phyloP scores from a whole-genome alignment of 2,113 vertebrate species.

The pig (Sus scrofa) region DNA sequence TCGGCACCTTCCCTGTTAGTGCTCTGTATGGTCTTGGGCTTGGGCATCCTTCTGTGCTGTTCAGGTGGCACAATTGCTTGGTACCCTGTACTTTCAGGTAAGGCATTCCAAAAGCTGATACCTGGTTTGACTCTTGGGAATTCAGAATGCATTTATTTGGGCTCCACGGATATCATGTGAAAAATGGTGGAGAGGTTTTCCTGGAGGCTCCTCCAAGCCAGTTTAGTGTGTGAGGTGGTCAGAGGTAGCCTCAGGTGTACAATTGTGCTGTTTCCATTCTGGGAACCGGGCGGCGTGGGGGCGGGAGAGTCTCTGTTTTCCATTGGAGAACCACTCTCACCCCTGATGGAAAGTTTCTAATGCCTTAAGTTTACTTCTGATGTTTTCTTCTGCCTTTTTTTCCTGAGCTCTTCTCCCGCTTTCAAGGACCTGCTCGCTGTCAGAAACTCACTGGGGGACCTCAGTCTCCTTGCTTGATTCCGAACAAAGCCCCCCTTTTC shows the following conservation, averaged over 20 bases:
- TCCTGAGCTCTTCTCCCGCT: not conserved
- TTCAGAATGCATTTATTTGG: not conserved
- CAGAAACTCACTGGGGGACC: not conserved
- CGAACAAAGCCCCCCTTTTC: not conserved
- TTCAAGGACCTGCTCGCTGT: not conserved
- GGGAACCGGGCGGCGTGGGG: not conserved
- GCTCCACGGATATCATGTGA: not conserved
- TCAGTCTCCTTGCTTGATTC: too few relatives aligned
- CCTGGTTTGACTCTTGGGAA: not conserved
- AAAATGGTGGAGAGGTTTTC: not conserved
- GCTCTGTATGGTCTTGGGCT: not conserved
- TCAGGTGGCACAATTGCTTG: not conserved
- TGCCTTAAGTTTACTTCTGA: not conserved
- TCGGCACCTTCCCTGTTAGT: rapidly evolving
- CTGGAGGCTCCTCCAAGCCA: not conserved
- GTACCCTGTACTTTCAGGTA: not conserved
- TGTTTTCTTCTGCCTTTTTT: not conserved
- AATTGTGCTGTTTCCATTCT: not conserved
- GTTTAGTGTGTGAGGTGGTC: not conserved
- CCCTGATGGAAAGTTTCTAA: not conserved
- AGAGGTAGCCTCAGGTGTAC: rapidly evolving
- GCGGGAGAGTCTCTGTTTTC: not conserved
- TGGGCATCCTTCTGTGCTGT: not conserved
- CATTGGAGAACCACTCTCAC: not conserved
- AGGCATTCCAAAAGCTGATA: not conserved